Evolutionary conservation across 2,113 vertebrate species (phyloP).

Genomic region (Dasyornis broadbenti): DNA sequence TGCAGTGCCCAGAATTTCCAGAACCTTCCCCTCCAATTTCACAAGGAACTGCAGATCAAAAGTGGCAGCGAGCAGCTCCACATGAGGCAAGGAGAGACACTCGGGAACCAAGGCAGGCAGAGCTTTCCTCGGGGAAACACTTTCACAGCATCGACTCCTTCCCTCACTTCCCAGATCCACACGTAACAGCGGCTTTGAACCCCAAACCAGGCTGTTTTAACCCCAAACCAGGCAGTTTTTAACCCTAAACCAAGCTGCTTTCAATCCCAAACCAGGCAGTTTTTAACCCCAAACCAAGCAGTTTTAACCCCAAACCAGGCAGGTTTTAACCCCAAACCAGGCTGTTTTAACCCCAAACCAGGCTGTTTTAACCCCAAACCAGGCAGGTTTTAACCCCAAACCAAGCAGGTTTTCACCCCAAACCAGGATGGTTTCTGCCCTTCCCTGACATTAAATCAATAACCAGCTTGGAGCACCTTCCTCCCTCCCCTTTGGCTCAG

Average conservation of each 20-base stretch:
- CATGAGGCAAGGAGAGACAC: neutral
- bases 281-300: neutral
- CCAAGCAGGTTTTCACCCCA: too few relatives aligned
- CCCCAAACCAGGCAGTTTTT: too few relatives aligned
- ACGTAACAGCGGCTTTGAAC: accelerated
- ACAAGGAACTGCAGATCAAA: neutral
- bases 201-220: neutral
- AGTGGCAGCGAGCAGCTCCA: neutral
- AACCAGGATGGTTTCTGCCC: neutral
- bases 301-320: too few relatives aligned
- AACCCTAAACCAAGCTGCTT: too few relatives aligned
- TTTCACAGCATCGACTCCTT: neutral
- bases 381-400: neutral
- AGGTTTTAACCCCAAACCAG: too few relatives aligned
- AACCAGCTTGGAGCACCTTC: neutral
- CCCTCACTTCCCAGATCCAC: neutral
- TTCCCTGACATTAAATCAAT: neutral
- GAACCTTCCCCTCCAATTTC: neutral
- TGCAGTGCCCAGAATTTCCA: neutral
- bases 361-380: too few relatives aligned
- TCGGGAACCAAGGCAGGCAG: neutral
- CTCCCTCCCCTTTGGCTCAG: neutral
- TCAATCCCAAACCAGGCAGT: too few relatives aligned
- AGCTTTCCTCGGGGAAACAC: neutral
- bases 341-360: neutral